Percentiles rank a stretch among this genome's conserved stretches.
These are phyloP conservation scores for Drosophila chauvacae DNA, from an alignment of 1,140 invertebrate genomes.

Conservation along the genomic window DNA sequence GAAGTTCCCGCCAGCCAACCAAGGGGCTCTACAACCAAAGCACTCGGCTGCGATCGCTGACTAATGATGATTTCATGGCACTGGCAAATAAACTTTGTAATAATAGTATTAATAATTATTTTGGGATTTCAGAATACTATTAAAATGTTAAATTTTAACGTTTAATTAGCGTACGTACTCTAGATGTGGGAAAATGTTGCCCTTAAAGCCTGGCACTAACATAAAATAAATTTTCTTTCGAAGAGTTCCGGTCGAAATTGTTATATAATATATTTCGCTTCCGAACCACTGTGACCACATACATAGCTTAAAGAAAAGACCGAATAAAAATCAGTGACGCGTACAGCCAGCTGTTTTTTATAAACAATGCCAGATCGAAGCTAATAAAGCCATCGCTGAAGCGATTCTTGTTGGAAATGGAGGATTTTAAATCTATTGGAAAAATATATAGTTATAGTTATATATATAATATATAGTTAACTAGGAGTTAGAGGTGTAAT, in stretches of 20 bases:
- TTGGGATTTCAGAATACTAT: neutral
- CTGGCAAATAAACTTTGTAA: neutral
- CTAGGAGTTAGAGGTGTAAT: neutral
- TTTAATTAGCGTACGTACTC: too few relatives aligned
- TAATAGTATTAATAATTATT: neutral
- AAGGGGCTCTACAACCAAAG: neutral
- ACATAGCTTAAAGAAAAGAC: too few relatives aligned
- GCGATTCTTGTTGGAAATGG: neutral
- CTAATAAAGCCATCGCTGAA: slow-evolving; percentile 29
- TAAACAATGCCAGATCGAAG: slow-evolving; percentile 22
- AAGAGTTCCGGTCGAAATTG: too few relatives aligned
- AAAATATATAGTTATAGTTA: neutral
- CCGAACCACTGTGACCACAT: too few relatives aligned
- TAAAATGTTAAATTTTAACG: neutral
- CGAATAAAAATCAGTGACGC: too few relatives aligned
- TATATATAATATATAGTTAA: too few relatives aligned
- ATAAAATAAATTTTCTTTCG: too few relatives aligned
- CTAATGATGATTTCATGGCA: neutral
- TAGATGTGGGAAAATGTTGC: too few relatives aligned
- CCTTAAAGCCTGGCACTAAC: too few relatives aligned
- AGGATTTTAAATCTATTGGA: neutral
- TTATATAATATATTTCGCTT: too few relatives aligned
- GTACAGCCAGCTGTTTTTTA: too few relatives aligned
- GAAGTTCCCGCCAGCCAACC: neutral
- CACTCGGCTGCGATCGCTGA: slow-evolving; percentile 13